These are phyloP conservation scores for Amphilophus citrinellus DNA, from an alignment of 2,113 vertebrate species.

Conservation along the genomic window DNA sequence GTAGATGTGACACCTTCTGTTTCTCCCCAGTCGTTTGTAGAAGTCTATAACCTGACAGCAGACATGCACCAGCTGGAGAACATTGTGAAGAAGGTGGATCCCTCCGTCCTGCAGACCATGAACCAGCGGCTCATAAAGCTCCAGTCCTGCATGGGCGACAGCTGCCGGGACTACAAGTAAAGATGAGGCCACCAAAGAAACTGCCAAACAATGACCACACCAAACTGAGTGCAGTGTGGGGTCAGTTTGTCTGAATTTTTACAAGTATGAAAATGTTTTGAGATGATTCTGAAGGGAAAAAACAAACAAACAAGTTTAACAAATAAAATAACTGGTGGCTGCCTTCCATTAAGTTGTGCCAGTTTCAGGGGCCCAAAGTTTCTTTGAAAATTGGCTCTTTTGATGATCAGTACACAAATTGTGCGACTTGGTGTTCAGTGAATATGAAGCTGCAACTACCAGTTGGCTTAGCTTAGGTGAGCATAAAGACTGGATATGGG, in stretches of 20 bases:
- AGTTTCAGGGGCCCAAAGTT: constrained; percentile 3
- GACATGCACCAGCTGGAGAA: constrained; percentile 85
- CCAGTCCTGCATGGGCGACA: constrained; percentile 78
- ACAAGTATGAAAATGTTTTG: constrained; percentile 4
- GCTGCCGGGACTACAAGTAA: constrained; percentile 67
- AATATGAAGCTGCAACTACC: neutral
- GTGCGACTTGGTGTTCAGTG: neutral
- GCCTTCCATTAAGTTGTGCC: neutral
- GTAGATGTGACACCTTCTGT: neutral
- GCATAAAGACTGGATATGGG: neutral
- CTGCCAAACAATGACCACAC: neutral
- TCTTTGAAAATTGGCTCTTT: neutral
- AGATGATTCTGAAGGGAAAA: neutral
- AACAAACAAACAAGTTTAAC: neutral
- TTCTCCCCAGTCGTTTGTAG: constrained; percentile 77
- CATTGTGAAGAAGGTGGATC: constrained; percentile 84
- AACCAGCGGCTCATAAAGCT: constrained; percentile 86
- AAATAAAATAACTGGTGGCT: neutral
- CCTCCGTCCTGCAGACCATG: constrained; percentile 80
- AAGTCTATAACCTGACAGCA: constrained; percentile 82
- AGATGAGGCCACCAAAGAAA: neutral
- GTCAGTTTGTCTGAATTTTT: neutral
- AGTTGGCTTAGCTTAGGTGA: neutral
- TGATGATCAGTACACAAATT: neutral
- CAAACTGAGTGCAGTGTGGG: neutral